A percentile compares a stretch with the other conserved stretches of the same genome.
phyloP scores from a whole-genome alignment of 2,888 invertebrate genomes.

The Nemoura dubitans region DNA sequence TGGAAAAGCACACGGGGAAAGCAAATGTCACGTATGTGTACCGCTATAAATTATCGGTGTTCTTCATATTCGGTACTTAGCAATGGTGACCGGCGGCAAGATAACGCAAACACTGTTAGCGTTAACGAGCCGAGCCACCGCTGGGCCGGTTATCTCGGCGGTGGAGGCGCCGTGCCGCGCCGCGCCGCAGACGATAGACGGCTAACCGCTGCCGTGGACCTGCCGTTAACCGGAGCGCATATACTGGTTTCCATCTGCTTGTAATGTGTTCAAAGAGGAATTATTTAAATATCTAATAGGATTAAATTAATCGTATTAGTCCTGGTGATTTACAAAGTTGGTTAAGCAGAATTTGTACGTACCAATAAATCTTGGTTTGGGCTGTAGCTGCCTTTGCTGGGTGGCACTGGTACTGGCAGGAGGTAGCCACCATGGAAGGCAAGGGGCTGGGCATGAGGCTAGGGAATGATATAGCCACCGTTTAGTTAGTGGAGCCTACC shows the following conservation, averaged over 20 bases:
- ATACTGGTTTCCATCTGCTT: background rate
- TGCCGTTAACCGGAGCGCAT: too few species aligned
- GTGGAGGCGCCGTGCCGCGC: background rate
- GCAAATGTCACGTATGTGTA: conserved; percentile 7
- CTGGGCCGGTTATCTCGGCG: background rate
- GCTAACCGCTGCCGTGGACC: too few species aligned
- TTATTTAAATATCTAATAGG: conserved; percentile 39
- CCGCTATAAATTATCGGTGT: background rate
- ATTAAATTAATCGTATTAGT: conserved; percentile 40
- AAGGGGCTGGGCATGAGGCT: conserved; percentile 1
- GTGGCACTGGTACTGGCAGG: background rate
- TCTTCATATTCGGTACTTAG: conserved; percentile 7
- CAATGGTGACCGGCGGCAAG: background rate
- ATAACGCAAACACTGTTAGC: conserved; percentile 12
- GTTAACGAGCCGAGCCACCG: background rate
- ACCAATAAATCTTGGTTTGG: conserved; percentile 42
- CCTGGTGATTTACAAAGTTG: conserved; percentile 35
- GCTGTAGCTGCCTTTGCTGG: conserved; percentile 16
- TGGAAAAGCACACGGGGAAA: conserved; percentile 4
- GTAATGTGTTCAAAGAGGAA: conserved; percentile 8
- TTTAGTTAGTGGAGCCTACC: conserved; percentile 20
- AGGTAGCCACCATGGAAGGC: background rate
- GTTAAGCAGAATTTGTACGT: conserved; percentile 37
- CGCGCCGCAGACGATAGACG: too few species aligned
- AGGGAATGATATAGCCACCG: conserved; percentile 23